Evolutionary conservation across 2,113 vertebrate genomes (phyloP).

Genomic region (Lophotis ruficrista): DNA sequence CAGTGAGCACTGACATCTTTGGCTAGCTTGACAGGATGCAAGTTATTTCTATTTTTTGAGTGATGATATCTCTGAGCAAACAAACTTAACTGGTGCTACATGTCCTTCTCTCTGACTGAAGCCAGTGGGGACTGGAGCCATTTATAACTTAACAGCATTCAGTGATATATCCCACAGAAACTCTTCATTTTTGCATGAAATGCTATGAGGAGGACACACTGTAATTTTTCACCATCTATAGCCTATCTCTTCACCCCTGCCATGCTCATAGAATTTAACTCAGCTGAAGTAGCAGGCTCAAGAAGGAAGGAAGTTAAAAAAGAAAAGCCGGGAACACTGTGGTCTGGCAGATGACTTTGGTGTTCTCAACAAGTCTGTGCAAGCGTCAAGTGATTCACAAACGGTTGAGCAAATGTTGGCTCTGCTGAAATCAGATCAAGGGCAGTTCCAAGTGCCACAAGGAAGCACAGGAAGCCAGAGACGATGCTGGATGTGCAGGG

Average conservation of each 20-base stretch:
- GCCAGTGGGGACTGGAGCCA: neutral
- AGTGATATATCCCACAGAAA: neutral
- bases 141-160: neutral
- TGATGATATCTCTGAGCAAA: neutral
- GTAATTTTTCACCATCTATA: neutral
- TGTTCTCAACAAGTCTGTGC: conserved; percentile 37
- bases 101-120: neutral
- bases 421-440: conserved; percentile 7
- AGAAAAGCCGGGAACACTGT: neutral
- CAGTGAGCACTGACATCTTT: neutral
- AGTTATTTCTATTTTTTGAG: neutral
- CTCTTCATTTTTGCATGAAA: neutral
- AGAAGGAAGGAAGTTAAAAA: neutral
- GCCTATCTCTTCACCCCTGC: neutral
- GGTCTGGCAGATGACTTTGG: neutral
- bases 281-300: neutral
- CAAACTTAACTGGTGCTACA: neutral
- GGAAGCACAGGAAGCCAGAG: neutral
- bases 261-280: neutral
- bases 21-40: neutral
- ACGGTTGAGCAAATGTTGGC: conserved; percentile 18
- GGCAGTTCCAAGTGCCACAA: neutral
- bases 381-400: conserved; percentile 28
- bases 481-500: neutral
- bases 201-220: neutral